Conservation (phyloP, 2,888 invertebrate genomes). For the Hydraecia micacea region DNA sequence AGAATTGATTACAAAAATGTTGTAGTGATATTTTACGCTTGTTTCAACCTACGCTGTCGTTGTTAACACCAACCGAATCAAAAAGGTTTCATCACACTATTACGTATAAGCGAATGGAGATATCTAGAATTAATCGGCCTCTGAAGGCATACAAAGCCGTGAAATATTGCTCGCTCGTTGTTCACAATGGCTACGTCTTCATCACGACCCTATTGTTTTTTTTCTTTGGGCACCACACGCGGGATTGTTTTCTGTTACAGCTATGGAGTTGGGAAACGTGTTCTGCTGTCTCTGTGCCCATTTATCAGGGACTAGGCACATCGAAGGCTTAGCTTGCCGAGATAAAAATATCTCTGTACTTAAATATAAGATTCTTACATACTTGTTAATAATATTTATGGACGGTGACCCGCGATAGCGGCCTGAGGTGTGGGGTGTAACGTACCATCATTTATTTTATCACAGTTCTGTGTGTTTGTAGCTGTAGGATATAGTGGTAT, state of each 20-base stretch:
- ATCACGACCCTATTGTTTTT: slow-evolving; percentile 90
- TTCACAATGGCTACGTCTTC: slow-evolving; percentile 90
- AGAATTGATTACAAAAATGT: slow-evolving; percentile 59
- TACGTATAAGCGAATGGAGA: slow-evolving; percentile 88
- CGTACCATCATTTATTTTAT: slow-evolving; percentile 55
- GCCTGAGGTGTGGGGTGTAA: slow-evolving; percentile 50
- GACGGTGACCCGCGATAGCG: slow-evolving; percentile 60
- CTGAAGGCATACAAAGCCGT: slow-evolving; percentile 88
- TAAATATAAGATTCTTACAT: slow-evolving; percentile 66
- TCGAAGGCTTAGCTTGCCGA: slow-evolving; percentile 71
- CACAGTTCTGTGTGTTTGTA: slow-evolving; percentile 24
- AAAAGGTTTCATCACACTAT: slow-evolving; percentile 89
- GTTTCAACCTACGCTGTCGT: slow-evolving; percentile 78
- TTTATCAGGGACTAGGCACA: slow-evolving; percentile 78
- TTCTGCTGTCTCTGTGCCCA: slow-evolving; percentile 79
- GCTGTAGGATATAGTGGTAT: neutral
- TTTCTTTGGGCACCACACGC: slow-evolving; percentile 86
- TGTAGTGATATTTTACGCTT: slow-evolving; percentile 69
- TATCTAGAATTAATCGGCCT: slow-evolving; percentile 90
- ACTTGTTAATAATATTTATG: slow-evolving; percentile 69
- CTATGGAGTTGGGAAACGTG: slow-evolving; percentile 85
- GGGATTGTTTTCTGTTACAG: slow-evolving; percentile 87
- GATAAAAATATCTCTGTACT: slow-evolving; percentile 72
- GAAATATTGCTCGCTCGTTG: slow-evolving; percentile 89
- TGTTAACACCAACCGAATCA: slow-evolving; percentile 82